Conservation (phyloP, 2,113 vertebrate genomes). For the Poicephalus meyeri region DNA sequence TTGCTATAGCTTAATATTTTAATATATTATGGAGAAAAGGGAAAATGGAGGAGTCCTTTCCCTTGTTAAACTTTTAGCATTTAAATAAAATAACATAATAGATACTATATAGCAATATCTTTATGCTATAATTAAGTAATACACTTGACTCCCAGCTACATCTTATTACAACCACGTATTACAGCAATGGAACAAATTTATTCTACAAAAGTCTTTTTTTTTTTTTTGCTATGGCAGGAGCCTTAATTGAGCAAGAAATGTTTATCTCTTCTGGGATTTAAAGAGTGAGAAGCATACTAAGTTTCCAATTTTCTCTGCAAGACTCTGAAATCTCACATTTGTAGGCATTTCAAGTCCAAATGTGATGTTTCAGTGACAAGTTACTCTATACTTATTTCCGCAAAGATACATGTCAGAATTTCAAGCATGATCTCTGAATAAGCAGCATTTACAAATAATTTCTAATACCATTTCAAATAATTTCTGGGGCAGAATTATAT, state of each 20-base stretch:
- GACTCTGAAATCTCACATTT: not conserved
- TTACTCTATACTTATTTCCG: not conserved
- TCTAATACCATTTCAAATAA: not conserved
- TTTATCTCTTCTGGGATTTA: constrained; percentile 54
- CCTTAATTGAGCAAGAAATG: constrained; percentile 60
- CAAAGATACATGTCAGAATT: not conserved
- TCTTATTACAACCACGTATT: not conserved
- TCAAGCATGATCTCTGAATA: not conserved
- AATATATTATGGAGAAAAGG: not conserved
- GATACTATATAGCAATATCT: not conserved
- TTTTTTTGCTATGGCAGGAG: constrained; percentile 9
- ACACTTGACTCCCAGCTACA: not conserved
- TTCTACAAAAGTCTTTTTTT: not conserved
- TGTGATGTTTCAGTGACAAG: not conserved
- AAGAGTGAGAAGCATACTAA: constrained; percentile 27
- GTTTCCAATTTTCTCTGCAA: not conserved
- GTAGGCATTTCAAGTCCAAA: not conserved
- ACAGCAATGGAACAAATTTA: not conserved
- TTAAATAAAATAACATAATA: not conserved
- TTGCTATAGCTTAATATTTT: not conserved
- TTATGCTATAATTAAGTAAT: not conserved
- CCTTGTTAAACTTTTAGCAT: not conserved
- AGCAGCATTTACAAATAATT: not conserved
- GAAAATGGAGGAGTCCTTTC: not conserved
- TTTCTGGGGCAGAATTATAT: not conserved